Conservation (phyloP, 1,140 invertebrate species). For the Thaumetopoea pityocampa region DNA sequence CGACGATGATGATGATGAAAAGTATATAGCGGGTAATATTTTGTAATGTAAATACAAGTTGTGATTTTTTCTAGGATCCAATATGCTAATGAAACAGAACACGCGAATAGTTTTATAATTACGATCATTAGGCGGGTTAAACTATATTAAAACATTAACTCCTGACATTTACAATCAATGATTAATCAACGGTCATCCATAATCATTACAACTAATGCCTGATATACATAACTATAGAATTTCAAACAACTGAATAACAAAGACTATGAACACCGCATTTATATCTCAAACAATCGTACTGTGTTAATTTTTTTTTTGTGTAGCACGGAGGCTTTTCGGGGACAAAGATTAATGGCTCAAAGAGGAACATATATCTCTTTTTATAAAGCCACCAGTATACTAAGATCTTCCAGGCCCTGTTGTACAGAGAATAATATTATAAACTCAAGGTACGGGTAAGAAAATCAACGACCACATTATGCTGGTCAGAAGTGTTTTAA, state of each 20-base stretch:
- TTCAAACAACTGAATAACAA: constrained; percentile 9
- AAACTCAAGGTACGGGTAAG: neutral
- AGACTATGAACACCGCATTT: constrained; percentile 6
- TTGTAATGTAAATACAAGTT: too few species aligned
- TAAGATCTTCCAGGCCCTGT: constrained; percentile 4
- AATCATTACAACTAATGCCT: constrained; percentile 18
- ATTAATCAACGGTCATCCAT: too few species aligned
- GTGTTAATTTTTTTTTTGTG: constrained; percentile 60
- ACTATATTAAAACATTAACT: too few species aligned
- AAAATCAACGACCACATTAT: neutral
- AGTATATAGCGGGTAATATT: too few species aligned
- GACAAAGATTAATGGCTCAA: constrained; percentile 51
- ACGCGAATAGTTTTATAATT: too few species aligned
- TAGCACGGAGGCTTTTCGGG: constrained; percentile 46
- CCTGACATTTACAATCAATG: too few species aligned
- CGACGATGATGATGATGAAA: too few species aligned
- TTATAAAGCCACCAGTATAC: constrained; percentile 19
- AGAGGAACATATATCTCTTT: constrained; percentile 44
- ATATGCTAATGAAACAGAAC: too few species aligned
- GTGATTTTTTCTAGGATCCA: too few species aligned
- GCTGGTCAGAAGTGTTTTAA: constrained; percentile 13
- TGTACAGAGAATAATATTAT: neutral
- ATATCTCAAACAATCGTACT: constrained; percentile 27
- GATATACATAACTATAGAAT: constrained; percentile 17
- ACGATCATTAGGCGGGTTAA: too few species aligned